Base-by-base conservation (phyloP, 2,888 invertebrate species). In the Lochmaea crataegi region DNA sequence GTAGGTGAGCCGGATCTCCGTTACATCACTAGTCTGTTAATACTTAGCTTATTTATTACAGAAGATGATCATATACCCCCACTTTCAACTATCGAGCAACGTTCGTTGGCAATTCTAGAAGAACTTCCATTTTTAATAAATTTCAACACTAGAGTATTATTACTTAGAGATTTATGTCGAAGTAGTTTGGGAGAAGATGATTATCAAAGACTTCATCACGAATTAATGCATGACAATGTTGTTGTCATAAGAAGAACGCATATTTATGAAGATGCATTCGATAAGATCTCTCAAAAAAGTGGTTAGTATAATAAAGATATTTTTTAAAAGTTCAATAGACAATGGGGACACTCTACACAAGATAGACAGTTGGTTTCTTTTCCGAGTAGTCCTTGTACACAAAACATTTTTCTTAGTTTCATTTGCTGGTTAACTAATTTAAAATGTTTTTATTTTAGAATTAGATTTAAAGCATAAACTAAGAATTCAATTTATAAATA, bases 241-340 rank as follows among this genome's bases (percentile, higher is more conserved):
- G 90, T 96, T 48, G 92, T 92, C 42, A 94, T 96, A 9, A 88
- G 97, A 72, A 89, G 99, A 71, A 94, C 95, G 78, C 96, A 97
- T 88, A 89, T 99, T n/a, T 99, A 99, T 85, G 99, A 99, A 88
- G 99, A 99, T 87, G 96, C 99, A 0, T 98, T 96, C 84, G 97
- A 97, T 68, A 96, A 96, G 86, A 89, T 99, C 5, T 94, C 97
- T 1, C 91, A 91, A 2, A 95, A 95, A 81, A 97, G 97, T 88
- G 96, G 96, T 96, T 87, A 85, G 87, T 63, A 60, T n/a, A 32
- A 32, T 32, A 32, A 7, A 32, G 7, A 32, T 32, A 1, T 32
- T 32, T 32, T 32, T 32, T 1, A 1, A 7, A 32, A 32, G 7
- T 32, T 32, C 32, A 32, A 32, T 32, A 7, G 6, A 1, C 32